Evolutionary conservation across 2,113 vertebrate species (phyloP).

Genomic region (Chloropsis hardwickii): DNA sequence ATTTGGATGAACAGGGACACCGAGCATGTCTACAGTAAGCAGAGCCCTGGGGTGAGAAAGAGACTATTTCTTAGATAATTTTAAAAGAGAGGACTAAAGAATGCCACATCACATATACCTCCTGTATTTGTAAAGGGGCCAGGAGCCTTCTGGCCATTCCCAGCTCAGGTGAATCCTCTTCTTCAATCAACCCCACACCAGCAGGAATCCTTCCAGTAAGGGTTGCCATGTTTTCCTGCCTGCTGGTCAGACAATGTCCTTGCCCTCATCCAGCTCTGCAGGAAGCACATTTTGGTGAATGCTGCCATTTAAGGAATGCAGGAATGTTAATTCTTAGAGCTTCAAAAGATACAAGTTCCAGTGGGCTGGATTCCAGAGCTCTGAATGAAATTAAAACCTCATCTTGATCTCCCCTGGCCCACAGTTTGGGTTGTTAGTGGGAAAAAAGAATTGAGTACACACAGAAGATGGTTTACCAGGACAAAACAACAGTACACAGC

Average conservation of each 20-base stretch:
- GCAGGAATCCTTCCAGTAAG: not conserved
- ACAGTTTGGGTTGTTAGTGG: not conserved
- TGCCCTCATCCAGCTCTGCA: not conserved
- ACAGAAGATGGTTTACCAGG: not conserved
- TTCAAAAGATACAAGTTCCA: constrained; percentile 31
- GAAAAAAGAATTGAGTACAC: not conserved
- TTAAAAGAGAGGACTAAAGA: not conserved
- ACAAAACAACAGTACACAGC: not conserved
- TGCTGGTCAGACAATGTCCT: not conserved
- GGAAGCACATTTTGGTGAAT: not conserved
- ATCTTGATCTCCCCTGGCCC: not conserved
- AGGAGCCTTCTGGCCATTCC: not conserved
- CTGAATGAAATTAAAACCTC: constrained; percentile 23
- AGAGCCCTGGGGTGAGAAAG: not conserved
- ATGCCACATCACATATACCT: not conserved
- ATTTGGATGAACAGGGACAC: not conserved
- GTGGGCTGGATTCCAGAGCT: constrained; percentile 10
- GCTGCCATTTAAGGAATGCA: not conserved
- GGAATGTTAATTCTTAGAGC: constrained; percentile 45
- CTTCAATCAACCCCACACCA: not conserved
- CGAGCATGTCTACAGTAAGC: not conserved
- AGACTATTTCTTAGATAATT: not conserved
- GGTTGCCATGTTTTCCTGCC: not conserved
- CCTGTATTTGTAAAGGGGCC: not conserved
- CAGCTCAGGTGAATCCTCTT: not conserved